Evolutionary conservation across 2,797 vertebrate genomes (phyloP), one percentile per base, ranked within the genome.

Genomic region (Nyctalus aviator): DNA sequence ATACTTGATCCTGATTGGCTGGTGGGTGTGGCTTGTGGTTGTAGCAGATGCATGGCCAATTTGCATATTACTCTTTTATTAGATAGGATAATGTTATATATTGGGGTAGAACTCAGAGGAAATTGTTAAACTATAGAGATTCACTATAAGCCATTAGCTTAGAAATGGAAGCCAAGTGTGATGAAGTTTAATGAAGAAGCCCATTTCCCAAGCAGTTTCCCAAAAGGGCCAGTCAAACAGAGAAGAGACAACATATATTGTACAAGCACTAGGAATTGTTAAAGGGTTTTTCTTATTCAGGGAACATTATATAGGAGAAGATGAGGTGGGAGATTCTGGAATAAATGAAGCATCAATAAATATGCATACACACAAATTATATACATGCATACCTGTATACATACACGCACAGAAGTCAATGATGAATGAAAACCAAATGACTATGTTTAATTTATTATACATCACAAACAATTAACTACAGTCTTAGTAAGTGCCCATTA

Each of bases 381-480:
- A 59, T 25, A 37, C 7, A 20, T 25, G 3, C 2, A 3, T 25
- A 21, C 30, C 59, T 1, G 2, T 11, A 32, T 9, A 75, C 25
- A 71, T 8, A 27, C 50, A 53, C 1, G 4, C 5, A 12, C 15
- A 27, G 4, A 55, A 5, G 3, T 35, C 79, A 86, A 81, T 59
- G 32, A 79, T 81, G 59, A 84, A 48, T 59, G 17, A 84, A 81
- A 37, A 66, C 20, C 5, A 25, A 59, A 66, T 71, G 15, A n/a
- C 14, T 15, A 21, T 35, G 13, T 83, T 91, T 55, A 66, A 64
- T 75, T 91, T 68, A 50, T 46, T 86, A 13, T 37, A 27, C 10
- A 68, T 21, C 20, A 89, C 72, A 96, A 35, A 73, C 53, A 93
- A 57, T 27, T 66, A 88, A 90, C 53, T 48, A 32, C 12, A 73